These are phyloP conservation scores for Hippocampus comes DNA, from an alignment of 2,113 vertebrate genomes.

Conservation along the genomic window DNA sequence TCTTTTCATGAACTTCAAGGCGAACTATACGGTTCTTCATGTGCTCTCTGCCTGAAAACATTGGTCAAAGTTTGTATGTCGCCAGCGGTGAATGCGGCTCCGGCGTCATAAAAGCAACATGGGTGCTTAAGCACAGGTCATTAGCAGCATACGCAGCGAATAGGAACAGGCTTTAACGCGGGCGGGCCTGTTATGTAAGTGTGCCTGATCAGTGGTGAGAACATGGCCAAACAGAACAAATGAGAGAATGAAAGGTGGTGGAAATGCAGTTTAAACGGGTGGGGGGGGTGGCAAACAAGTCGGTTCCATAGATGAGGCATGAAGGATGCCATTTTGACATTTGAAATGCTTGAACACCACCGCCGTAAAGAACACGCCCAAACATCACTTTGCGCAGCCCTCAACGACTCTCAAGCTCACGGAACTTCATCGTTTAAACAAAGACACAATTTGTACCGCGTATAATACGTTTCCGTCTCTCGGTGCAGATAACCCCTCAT, in stretches of 20 bases:
- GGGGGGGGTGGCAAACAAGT: neutral
- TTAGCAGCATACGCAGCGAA: slow-evolving; percentile 34
- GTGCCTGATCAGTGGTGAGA: slow-evolving; percentile 41
- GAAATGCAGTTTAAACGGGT: neutral
- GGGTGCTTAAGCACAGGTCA: slow-evolving; percentile 49
- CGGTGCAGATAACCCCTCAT: slow-evolving; percentile 13
- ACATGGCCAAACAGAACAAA: slow-evolving; percentile 15
- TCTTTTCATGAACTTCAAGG: neutral
- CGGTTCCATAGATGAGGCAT: neutral
- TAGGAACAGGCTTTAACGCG: slow-evolving; percentile 48
- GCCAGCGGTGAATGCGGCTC: slow-evolving; percentile 8
- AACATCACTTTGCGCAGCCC: neutral
- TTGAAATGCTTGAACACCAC: neutral
- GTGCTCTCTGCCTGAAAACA: neutral
- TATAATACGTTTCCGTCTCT: too few relatives aligned
- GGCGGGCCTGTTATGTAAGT: slow-evolving; percentile 58
- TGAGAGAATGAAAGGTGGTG: neutral
- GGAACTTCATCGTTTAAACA: too few relatives aligned
- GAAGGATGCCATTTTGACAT: neutral
- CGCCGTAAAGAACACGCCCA: neutral
- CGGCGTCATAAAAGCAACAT: slow-evolving; percentile 21
- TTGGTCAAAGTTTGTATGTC: slow-evolving; percentile 4
- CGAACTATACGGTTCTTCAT: neutral
- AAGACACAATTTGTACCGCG: too few relatives aligned
- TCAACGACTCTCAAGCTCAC: too few relatives aligned